Evolutionary conservation across 1,140 invertebrate genomes (phyloP).

Genomic region (Drosophila nebulosa): DNA sequence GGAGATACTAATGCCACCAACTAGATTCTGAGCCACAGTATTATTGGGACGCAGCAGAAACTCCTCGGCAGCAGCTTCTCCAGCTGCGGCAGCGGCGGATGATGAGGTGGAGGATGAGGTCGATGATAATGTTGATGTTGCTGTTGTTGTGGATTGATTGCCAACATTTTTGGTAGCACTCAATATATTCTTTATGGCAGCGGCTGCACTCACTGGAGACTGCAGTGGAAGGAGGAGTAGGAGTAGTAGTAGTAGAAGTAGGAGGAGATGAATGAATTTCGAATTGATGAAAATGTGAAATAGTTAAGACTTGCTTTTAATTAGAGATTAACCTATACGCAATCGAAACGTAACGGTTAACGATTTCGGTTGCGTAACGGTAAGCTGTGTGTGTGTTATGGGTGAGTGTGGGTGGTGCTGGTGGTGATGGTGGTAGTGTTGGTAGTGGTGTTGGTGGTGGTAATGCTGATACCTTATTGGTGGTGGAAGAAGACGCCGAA

Average conservation of each 20-base stretch:
- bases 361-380: background rate
- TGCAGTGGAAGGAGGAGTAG: slow-evolving; percentile 26
- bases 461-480: slow-evolving; percentile 42
- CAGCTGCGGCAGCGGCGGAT: background rate
- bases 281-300: slow-evolving; percentile 19
- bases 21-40: slow-evolving; percentile 67
- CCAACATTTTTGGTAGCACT: slow-evolving; percentile 78
- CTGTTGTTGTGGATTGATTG: slow-evolving; percentile 45
- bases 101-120: slow-evolving; percentile 28
- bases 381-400: background rate
- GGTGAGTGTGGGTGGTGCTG: slow-evolving; percentile 13
- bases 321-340: background rate
- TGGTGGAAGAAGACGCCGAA: slow-evolving; percentile 36
- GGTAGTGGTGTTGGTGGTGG: slow-evolving; percentile 42
- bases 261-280: slow-evolving; percentile 54
- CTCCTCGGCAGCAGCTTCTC: slow-evolving; percentile 21
- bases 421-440: background rate
- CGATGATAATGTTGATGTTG: slow-evolving; percentile 29
- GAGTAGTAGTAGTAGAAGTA: slow-evolving; percentile 9
- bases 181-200: slow-evolving; percentile 76
- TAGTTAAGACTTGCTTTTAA: slow-evolving; percentile 23
- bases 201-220: slow-evolving; percentile 77
- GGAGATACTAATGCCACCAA: slow-evolving; percentile 73
- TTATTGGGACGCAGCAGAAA: slow-evolving; percentile 31
- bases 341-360: background rate